Evolutionary conservation across 1,140 invertebrate genomes (phyloP), one percentile per base, ranked within the genome.

Genomic region (Drosophila mayri): DNA sequence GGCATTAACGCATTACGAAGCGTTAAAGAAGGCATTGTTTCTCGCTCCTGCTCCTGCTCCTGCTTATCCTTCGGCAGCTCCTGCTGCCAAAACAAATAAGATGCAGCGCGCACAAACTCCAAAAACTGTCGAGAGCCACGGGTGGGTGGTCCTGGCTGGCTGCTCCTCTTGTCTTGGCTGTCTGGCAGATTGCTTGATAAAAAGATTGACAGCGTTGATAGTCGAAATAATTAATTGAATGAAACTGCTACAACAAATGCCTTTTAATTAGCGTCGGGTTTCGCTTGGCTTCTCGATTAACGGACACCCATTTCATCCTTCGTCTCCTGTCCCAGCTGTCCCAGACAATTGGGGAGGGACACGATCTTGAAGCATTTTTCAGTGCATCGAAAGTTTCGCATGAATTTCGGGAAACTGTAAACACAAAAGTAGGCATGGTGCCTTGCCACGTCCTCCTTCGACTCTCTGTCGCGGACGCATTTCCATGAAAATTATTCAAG

Each of bases 401-500:
- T 22, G 35, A 20, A 16, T 20, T 41, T 9, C n/a, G 20, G 28
- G n/a, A 25, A 25, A 30, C 9, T 12, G 46, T 16, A n/a, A 16
- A 2, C 16, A 30, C 52, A 8, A 9, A 25, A 18, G 35, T 52
- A 46, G 63, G 58, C 40, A 35, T 41, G 60, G 54, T 59, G 22
- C 25, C 25, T 12, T 12, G 20, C 35, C 47, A 9, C 25, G 5
- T 16, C 55, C 14, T 61, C 20, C 55, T 14, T 12, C 6, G 25
- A 25, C 25, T 25, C 25, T 25, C n/a, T 28, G 73, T 79, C 86
- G 22, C 14, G 71, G 4, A 71, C 81, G 78, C 78, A 76, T 90
- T 71, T 85, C 70, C 67, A 90, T 88, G 71, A 83, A 92, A 92
- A 90, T 92, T 91, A 92, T 92, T 92, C 91, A 91, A 87, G 90